These are phyloP conservation scores for Premnoplex brunnescens DNA, from an alignment of 2,797 vertebrate species.

Conservation along the genomic window DNA sequence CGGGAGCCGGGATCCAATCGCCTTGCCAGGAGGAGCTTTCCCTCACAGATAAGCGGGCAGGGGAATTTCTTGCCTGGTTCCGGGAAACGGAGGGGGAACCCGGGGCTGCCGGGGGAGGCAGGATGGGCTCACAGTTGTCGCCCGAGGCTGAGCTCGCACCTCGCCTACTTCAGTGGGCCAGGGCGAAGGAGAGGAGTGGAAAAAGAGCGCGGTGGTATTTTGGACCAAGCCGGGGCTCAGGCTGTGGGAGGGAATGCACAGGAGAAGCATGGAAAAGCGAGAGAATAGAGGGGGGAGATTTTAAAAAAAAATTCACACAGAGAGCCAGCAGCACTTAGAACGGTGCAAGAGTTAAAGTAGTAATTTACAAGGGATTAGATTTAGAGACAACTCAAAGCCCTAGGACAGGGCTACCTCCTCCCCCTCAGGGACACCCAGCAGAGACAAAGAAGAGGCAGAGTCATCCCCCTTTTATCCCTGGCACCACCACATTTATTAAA, in stretches of 20 bases:
- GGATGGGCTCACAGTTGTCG: rapidly evolving
- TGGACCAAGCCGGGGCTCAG: rapidly evolving
- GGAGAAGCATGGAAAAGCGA: rapidly evolving
- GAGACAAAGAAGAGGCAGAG: not conserved
- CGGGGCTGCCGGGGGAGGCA: not conserved
- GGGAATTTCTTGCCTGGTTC: not conserved
- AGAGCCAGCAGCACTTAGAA: rapidly evolving
- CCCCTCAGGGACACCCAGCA: rapidly evolving
- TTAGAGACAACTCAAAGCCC: not conserved
- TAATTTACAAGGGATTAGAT: rapidly evolving
- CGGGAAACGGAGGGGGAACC: not conserved
- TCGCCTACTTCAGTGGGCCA: rapidly evolving
- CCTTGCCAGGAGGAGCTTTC: not conserved
- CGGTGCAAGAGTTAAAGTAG: rapidly evolving
- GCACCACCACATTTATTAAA: conserved; percentile 82
- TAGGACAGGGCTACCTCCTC: rapidly evolving
- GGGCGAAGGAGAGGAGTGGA: not conserved
- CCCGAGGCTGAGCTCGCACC: not conserved
- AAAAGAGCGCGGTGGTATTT: rapidly evolving
- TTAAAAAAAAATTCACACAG: no score
- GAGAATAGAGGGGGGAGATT: rapidly evolving
- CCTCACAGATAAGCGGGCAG: not conserved
- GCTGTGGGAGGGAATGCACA: rapidly evolving
- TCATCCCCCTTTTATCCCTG: not conserved
- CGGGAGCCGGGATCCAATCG: not conserved